Conservation (phyloP, 2,888 invertebrate species). For the Chelonus formosanus region DNA sequence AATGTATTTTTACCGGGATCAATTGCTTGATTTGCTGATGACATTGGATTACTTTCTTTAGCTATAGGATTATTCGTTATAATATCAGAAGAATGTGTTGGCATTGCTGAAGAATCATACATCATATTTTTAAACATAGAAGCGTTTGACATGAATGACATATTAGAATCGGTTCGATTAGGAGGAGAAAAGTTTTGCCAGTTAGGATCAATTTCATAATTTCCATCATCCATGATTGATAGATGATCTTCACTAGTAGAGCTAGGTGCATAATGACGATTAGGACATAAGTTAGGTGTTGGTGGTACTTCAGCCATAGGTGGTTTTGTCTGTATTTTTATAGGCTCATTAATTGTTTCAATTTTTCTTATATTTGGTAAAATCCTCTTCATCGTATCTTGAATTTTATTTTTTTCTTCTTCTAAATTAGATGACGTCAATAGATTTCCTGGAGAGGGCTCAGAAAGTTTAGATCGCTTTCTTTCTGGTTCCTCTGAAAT, state of each 20-base stretch:
- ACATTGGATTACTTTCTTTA: too few species aligned
- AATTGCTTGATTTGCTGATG: not conserved
- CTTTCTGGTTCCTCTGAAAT: too few species aligned
- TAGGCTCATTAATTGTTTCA: conserved; percentile 19
- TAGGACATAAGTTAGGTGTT: conserved; percentile 27
- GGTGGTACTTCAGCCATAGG: conserved; percentile 24
- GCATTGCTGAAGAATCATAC: too few species aligned
- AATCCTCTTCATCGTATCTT: too few species aligned
- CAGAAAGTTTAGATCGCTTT: too few species aligned
- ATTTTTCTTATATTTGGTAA: conserved; percentile 20
- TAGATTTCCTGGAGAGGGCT: too few species aligned
- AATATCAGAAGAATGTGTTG: too few species aligned
- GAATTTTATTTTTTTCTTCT: too few species aligned
- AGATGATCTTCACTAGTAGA: conserved; percentile 10
- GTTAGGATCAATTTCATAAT: not conserved
- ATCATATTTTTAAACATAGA: not conserved
- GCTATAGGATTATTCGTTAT: too few species aligned
- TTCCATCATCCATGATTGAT: not conserved
- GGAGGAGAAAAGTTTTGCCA: conserved; percentile 16
- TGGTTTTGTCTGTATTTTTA: conserved; percentile 4
- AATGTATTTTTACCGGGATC: conserved; percentile 1
- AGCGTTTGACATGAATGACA: conserved; percentile 4
- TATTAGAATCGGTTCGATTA: not conserved
- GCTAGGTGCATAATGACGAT: conserved; percentile 18
- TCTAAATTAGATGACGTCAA: too few species aligned